Conservation (phyloP, 2,888 invertebrate species). For the Tupiocoris notatus region DNA sequence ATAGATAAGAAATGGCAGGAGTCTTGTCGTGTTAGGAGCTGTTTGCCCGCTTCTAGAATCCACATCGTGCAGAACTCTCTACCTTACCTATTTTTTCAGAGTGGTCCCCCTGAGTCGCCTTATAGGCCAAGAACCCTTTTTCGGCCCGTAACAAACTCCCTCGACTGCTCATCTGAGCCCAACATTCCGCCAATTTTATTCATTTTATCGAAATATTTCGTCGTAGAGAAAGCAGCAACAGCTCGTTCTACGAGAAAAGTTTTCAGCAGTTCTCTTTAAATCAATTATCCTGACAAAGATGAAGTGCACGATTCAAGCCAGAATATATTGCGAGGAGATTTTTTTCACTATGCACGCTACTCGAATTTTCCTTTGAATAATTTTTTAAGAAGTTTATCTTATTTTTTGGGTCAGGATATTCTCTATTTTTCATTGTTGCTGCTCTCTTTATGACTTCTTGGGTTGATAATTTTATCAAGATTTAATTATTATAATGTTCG, state of each 20-base stretch:
- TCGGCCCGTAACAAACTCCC: constrained; percentile 15
- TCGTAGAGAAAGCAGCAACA: not conserved
- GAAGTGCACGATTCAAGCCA: no score
- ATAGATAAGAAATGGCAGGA: constrained; percentile 14
- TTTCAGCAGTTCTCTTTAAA: not conserved
- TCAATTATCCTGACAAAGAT: not conserved
- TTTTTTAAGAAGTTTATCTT: no score
- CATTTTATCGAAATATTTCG: constrained; percentile 9
- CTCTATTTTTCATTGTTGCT: no score
- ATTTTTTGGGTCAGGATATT: no score
- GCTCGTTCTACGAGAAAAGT: not conserved
- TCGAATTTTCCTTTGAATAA: no score
- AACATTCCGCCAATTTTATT: constrained; percentile 10
- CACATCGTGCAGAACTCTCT: not conserved
- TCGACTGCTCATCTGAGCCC: constrained; percentile 24
- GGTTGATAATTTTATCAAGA: no score
- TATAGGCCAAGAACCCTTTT: constrained; percentile 10
- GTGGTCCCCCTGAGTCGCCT: constrained; percentile 16
- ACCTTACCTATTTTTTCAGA: not conserved
- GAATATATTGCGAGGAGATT: no score
- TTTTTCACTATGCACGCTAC: no score
- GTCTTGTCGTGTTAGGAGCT: constrained; percentile 6
- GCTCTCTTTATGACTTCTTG: no score
- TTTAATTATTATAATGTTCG: no score
- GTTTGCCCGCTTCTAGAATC: constrained; percentile 9